phyloP scores from a whole-genome alignment of 2,113 vertebrate species.

The Corythornis vintsioides region DNA sequence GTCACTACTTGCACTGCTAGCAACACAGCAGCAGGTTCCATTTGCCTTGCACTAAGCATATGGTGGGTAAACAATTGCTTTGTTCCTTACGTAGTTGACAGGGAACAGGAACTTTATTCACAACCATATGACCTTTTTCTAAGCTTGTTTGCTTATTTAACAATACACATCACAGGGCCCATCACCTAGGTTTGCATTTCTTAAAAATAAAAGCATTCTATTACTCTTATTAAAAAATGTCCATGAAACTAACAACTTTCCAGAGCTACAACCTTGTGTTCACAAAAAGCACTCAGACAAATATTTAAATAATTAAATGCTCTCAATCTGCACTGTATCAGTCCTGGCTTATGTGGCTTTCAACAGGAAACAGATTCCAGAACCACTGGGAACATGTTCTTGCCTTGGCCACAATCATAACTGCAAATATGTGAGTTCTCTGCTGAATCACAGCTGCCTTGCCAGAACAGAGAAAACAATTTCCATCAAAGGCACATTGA shows the following conservation, averaged over 20 bases:
- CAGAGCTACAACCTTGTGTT: slow-evolving; percentile 2
- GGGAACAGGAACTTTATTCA: slow-evolving; percentile 41
- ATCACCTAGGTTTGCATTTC: neutral
- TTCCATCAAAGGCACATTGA: neutral
- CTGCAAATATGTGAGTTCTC: neutral
- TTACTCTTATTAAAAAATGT: slow-evolving; percentile 22
- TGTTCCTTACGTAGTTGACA: slow-evolving; percentile 30
- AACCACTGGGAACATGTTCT: neutral
- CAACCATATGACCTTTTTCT: neutral
- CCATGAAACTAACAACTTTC: neutral
- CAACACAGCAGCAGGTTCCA: slow-evolving; percentile 26
- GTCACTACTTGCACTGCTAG: neutral
- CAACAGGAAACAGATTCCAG: neutral
- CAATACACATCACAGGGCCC: neutral
- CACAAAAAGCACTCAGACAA: neutral
- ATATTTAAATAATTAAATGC: slow-evolving; percentile 48
- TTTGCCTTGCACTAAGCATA: slow-evolving; percentile 42
- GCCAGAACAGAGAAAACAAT: neutral
- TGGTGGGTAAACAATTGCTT: slow-evolving; percentile 40
- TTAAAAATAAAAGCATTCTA: slow-evolving; percentile 52
- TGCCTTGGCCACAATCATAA: neutral
- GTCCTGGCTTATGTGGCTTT: neutral
- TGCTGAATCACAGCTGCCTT: neutral
- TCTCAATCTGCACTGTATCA: slow-evolving; percentile 7
- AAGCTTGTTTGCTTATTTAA: slow-evolving; percentile 25